Evolutionary conservation across 2,113 vertebrate genomes (phyloP), one percentile per base, ranked within the genome.

Genomic region (Erythrolamprus reginae): DNA sequence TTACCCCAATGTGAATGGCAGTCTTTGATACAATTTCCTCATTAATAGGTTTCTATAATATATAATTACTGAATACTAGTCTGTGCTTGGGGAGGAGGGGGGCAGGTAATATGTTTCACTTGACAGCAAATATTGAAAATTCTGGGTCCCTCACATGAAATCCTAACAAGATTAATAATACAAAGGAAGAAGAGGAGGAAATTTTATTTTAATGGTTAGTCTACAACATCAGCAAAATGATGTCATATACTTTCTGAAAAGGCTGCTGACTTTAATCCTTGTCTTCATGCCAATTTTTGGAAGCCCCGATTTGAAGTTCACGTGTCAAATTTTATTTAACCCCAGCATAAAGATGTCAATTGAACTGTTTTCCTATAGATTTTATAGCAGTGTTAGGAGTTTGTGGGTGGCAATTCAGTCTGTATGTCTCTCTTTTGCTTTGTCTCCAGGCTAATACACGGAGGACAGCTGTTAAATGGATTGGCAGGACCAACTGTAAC

Each of bases 391-490:
- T 8, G 0, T 92, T 56, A 91, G 88, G 53, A 90, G 1, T 42
- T 92, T 77, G 0, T 85, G 42, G 5, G 83, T 90, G 28, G 53
- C 42, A 84, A 42, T 93, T 91, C 19, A n/a, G 26, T 8, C 70
- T 77, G 70, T 21, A 77, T 21, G 33, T 77, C 24, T 55, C 82
- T 0, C 58, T 0, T 94, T 24, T 94, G 0, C 90, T 91, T 92
- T 24, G 89, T 1, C 95, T 96, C 0, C 95, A 99, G 99, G 97
- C 94, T 99, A 56, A 98, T 99, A 90, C 99, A 99, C 0, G 98
- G 98, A 52, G 99, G 99, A 65, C 99, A 99, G 95, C 94, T 99
- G 45, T 91, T 99, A 23, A 99, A 99, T 45, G 99, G 99, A 92
- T 90, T 99, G 93, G 99, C 98, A 0, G 99, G 99, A 6, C 99